A percentile compares a stretch with the other conserved stretches of the same genome.
Conservation (phyloP, 64 coral and sea anemone genomes). For the Montipora sp. region DNA sequence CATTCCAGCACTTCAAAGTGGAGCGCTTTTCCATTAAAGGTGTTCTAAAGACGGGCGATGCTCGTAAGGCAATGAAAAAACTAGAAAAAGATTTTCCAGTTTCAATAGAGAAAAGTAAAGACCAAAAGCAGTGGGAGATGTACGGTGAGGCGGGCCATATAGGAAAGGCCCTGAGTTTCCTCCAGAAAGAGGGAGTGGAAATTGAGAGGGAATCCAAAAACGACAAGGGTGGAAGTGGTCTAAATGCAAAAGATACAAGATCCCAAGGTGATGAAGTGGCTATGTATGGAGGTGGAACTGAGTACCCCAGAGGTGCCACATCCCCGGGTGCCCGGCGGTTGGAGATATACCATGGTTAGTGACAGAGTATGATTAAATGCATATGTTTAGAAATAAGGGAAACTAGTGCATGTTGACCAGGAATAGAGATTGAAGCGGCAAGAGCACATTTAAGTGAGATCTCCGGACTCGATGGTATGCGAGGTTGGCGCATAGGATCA, state of each 20-base stretch:
- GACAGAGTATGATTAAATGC: neutral
- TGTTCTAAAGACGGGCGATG: neutral
- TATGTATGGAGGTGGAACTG: neutral
- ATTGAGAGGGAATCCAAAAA: neutral
- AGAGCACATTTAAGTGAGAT: too few species aligned
- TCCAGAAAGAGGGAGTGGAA: neutral
- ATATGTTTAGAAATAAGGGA: neutral
- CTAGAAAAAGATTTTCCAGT: neutral
- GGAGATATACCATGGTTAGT: neutral
- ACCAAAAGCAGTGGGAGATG: conserved; percentile 47
- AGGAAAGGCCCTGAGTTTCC: neutral
- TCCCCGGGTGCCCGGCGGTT: neutral
- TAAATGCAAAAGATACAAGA: neutral
- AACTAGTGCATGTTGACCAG: neutral
- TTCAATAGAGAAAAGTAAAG: neutral
- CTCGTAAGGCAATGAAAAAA: neutral
- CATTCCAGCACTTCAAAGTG: neutral
- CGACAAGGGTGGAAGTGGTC: neutral
- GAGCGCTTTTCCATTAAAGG: conserved; percentile 33
- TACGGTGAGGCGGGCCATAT: neutral
- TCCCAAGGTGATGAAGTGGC: neutral
- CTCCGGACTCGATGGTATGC: too few species aligned
- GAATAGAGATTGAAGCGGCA: too few species aligned
- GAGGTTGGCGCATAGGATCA: too few species aligned
- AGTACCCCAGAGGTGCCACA: neutral